Base-by-base conservation (phyloP, 92 coral and sea anemone species). In the Siderastrea siderea region DNA sequence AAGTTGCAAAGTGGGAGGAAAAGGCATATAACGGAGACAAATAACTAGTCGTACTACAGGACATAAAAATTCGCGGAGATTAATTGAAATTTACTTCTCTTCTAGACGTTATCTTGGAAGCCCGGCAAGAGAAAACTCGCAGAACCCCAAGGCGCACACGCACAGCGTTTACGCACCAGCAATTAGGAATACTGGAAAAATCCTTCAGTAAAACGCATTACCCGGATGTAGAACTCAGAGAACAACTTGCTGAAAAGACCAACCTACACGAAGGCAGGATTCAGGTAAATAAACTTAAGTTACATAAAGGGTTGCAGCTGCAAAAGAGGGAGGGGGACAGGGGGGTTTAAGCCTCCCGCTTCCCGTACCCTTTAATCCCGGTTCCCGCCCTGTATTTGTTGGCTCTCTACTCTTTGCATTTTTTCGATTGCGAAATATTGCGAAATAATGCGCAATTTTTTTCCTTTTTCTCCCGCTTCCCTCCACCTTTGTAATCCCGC, bases 121-220 rank as follows among this genome's bases (percentile, higher is more conserved):
- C 99, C 57, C 96, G 98, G 11, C 93, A 97, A 89, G 98, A 96
- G 75, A 93, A 92, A 15, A 95, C 81, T 9, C 89, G 91, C n/a
- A 92, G 96, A 57, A 91, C 90, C 65, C 96, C 94, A 63, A 83
- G 99, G 47, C 93, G 99, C 68, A 94, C 99, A 72, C 96, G 99
- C 86, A 97, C 99, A 58, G 98, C 99, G 60, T 97, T 97, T 67
- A 97, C 98, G 2, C 98, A 95, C 70, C 99, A 97, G 85, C 99
- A 97, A 85, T 85, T 97, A 52, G 95, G 97, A 51, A 93, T 93
- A 68, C 86, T 97, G 62, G 99, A 97, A 87, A 92, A 91, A 69
- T 96, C 96, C 11, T 97, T 97, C 87, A 81, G 90, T n/a, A 96
- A 95, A 76, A 97, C 98, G 15, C 99, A 97, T 86, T 97, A 97